Evolutionary conservation across 2,113 vertebrate species (phyloP).

Genomic region (Clarias macrocephalus): DNA sequence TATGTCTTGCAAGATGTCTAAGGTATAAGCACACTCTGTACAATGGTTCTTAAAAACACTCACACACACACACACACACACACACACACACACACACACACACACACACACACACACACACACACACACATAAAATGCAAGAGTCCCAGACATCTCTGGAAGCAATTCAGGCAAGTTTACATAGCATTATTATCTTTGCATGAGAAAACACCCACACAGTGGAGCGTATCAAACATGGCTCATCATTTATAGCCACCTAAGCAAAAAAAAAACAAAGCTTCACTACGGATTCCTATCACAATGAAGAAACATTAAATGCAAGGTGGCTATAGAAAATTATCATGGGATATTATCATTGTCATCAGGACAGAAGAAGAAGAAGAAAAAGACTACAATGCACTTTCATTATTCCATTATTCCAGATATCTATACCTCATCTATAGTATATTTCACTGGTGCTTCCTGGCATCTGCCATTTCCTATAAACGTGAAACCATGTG

Average conservation of each 20-base stretch:
- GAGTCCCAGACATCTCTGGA: conserved; percentile 6
- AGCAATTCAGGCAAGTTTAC: conserved; percentile 25
- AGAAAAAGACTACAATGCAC: neutral
- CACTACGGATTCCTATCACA: neutral
- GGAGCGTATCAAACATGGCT: neutral
- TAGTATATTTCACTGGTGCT: neutral
- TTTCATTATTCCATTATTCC: conserved; percentile 8
- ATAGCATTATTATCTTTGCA: conserved; percentile 26
- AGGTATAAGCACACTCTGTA: conserved; percentile 10
- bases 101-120: neutral
- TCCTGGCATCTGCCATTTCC: neutral
- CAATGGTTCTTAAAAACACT: conserved; percentile 8
- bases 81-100: neutral
- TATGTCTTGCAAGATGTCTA: conserved; percentile 19
- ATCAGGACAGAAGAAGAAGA: neutral
- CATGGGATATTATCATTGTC: neutral
- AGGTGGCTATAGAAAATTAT: neutral
- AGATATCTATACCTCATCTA: neutral
- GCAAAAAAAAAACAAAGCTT: neutral
- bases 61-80: neutral
- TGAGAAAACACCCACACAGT: conserved; percentile 9
- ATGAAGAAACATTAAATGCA: conserved; percentile 5
- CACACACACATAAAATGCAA: neutral
- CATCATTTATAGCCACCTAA: neutral
- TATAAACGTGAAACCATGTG: neutral